A percentile compares a stretch with the other conserved stretches of the same genome.
Evolutionary conservation across 2,888 invertebrate species (phyloP).

Genomic region (Apamea crenata): DNA sequence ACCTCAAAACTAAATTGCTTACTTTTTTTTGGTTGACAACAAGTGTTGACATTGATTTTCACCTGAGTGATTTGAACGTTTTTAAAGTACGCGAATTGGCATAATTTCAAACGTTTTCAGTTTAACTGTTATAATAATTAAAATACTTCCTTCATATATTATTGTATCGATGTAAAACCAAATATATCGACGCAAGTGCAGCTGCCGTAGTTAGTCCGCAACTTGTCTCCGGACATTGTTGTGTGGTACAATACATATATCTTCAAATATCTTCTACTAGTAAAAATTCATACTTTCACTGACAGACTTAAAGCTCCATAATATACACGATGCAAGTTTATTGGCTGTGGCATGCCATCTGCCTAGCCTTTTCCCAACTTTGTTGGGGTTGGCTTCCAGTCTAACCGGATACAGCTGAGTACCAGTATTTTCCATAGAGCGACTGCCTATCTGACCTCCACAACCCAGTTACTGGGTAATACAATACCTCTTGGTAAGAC

Average conservation of each 20-base stretch:
- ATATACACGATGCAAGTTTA: background rate
- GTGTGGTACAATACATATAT: constrained; percentile 56
- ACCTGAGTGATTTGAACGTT: background rate
- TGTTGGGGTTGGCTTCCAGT: no score
- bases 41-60: background rate
- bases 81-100: background rate
- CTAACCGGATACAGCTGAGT: no score
- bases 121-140: background rate
- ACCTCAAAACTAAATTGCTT: background rate
- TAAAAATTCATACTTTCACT: background rate
- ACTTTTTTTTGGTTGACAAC: background rate
- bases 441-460: no score
- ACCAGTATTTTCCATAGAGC: no score
- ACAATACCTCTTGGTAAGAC: no score
- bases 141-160: constrained; percentile 18
- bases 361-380: background rate
- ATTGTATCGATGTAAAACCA: constrained; percentile 68
- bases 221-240: constrained; percentile 69
- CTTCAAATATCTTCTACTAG: background rate
- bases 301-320: background rate
- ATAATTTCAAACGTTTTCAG: no score
- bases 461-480: no score
- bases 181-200: constrained; percentile 78
- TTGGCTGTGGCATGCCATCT: background rate
- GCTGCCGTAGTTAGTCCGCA: constrained; percentile 77